Evolutionary conservation across 2,113 vertebrate species (phyloP), one percentile per base, ranked within the genome.

Genomic region (Lethenteron reissneri): DNA sequence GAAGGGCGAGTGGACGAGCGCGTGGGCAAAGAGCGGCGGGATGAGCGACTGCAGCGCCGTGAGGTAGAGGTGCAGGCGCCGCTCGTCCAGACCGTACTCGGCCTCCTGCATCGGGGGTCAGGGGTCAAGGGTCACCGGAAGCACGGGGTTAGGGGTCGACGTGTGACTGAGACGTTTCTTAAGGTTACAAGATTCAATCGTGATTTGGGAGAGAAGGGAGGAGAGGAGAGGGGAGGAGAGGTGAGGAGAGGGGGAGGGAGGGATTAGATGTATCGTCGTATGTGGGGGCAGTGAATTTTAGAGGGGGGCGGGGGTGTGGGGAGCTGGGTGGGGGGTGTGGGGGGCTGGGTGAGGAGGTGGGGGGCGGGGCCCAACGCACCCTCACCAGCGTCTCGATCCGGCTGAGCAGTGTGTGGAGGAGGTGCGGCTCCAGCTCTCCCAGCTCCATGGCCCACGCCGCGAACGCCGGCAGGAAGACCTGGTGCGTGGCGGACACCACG

Each of bases 391-490:
- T 97, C 78, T 96, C 94, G 72, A 97, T 95, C 77, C 92, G 91
- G 74, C 76, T 84, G 76, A 99, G 83, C 72, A 99, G 82, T 12
- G 89, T 90, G 73, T 91, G 91, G 76, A 97, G 86, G 71, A 99
- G 92, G 75, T 88, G 83, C 72, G 83, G 85, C 75, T 95, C 85
- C 73, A 99, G 77, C 71, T 85, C 88, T 73, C 88, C 88, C 74
- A 99, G 80, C 78, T 99, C 94, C 74, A 87, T 89, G 58, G 88
- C 89, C 94, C 94, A 99, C 70, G 91, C 91, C 76, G 94, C 89
- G 1, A 97, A 99, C 58, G 94, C 94, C 72, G 94, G 94, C 76
- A 99, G 85, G 81, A 99, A 99, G 14, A 99, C 94, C 78, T 99
- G 94, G 79, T 99, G 94, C 56, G 90, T 90, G 68, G 94, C 91